Evolutionary conservation across 1,140 invertebrate genomes (phyloP), one percentile per base, ranked within the genome.

Genomic region (Drosophila sechellia): DNA sequence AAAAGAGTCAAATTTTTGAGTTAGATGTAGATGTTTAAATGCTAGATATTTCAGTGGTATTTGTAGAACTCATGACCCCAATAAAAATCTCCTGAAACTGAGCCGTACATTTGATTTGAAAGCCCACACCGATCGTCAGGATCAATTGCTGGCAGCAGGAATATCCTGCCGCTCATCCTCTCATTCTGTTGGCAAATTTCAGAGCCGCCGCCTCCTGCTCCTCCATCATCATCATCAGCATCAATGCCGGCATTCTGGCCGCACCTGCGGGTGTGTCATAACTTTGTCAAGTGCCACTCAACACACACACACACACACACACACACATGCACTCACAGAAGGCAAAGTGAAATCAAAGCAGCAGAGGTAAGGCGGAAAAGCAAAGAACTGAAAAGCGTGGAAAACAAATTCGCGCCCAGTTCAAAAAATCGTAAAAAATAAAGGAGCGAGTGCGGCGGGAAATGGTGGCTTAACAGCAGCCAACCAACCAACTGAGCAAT

Each of bases 201-300:
- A 31, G 27, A 52, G 66, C 20, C 58, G 54, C 37, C 42, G 12
- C 15, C 27, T 12, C 35, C 56, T 66, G 60, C 58, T 54, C 37
- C 37, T 17, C 11, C 31, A 35, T 35, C 60, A 63, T 64, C 46
- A 60, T 11, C 48, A 37, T 37, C 43, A 39, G 50, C 59, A 45
- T 40, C 54, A 48, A 54, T 48, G 70, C 54, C 27, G 48, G 22
- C 60, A 66, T 76, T 58, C 52, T 65, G 53, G 60, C 70, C 48
- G 54, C 71, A 77, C 71, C 71, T 75, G 61, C 71, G 60, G 60
- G 70, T 55, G 52, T 75, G 71, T 65, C 73, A 76, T 75, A 75
- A 76, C 71, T 73, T 73, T 75, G 71, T 75, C 71, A 73, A 75
- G 71, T 75, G 69, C 71, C 71, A 75, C 69, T 73, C 70, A 73